Conservation (phyloP, 2,113 vertebrate genomes). For the Nothoprocta pentlandii region DNA sequence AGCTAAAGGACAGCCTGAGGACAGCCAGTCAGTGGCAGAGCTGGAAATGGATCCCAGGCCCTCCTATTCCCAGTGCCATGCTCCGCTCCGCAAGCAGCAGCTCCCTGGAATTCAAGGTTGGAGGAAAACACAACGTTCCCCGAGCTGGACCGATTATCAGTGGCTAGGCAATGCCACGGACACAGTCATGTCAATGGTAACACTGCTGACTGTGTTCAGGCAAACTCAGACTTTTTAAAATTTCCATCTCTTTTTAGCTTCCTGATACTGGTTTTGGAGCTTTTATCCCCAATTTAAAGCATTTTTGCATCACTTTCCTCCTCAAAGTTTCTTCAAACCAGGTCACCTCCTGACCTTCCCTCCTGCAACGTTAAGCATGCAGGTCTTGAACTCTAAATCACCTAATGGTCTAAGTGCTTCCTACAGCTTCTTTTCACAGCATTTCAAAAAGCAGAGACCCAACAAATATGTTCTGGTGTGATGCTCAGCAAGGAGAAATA, state of each 20-base stretch:
- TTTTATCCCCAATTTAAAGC: constrained; percentile 19
- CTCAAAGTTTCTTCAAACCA: neutral
- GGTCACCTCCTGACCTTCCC: neutral
- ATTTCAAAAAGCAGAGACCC: neutral
- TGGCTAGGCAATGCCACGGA: neutral
- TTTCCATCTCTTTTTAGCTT: neutral
- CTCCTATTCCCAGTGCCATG: neutral
- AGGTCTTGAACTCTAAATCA: neutral
- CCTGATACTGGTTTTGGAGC: neutral
- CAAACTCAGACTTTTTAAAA: neutral
- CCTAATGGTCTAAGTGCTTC: neutral
- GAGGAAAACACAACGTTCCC: neutral
- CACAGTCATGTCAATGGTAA: constrained; percentile 12
- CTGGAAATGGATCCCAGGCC: constrained; percentile 42
- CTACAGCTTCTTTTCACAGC: neutral
- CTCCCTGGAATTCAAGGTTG: neutral
- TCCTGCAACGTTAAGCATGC: neutral
- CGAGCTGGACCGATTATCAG: constrained; percentile 19
- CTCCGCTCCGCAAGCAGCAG: neutral
- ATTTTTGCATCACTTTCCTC: neutral
- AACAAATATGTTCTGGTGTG: neutral
- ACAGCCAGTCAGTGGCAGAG: constrained; percentile 4
- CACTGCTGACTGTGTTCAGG: constrained; percentile 22
- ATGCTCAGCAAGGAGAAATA: neutral
- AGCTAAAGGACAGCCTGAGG: constrained; percentile 16